Base-by-base conservation (phyloP, 2,888 invertebrate species). In the Morpho helenor region DNA sequence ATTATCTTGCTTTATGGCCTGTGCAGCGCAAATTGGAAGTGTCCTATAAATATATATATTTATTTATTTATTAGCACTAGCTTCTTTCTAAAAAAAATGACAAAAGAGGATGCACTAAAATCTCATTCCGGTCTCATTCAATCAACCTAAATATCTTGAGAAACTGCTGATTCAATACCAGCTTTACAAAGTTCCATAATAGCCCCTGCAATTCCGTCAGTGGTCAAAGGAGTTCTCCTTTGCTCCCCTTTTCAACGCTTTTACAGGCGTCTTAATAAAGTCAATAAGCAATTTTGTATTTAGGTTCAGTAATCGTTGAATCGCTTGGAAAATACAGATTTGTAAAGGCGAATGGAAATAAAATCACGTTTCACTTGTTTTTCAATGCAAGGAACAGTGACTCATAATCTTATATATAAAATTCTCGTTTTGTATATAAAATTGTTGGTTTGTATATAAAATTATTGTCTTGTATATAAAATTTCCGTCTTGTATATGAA, bases 101-200 rank as follows among this genome's bases (percentile, higher is more conserved):
- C 1, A 16, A 16, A 16, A 31, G 31, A 31, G 5, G 31, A 5
- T 31, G 52, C 59, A 49, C 59, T 61, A 59, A 53, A 61, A 61
- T 50, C 56, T 56, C 52, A 52, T 56, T 52, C 49, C 40, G n/a
- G 8, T 55, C 52, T 46, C 42, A 56, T 61, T 61, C 59, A 51
- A 60, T 57, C 44, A 46, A 45, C 52, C 64, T 64, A 66, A 64
- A 66, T 66, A 55, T 65, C 62, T 62, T 61, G 58, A 62, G 62
- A 62, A 63, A 66, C 50, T 63, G 59, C 60, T 59, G 60, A 63
- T 65, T 65, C 63, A 63, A 57, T 60, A 59, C 57, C 60, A 58
- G 60, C 62, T 66, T 65, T 65, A 59, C 57, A 66, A 69, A 69
- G 62, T 69, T 68, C 63, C 59, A 62, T 62, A 69, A 67, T 62